Base-by-base conservation (phyloP, 1,140 invertebrate species). In the Proctacanthus coquilletti region DNA sequence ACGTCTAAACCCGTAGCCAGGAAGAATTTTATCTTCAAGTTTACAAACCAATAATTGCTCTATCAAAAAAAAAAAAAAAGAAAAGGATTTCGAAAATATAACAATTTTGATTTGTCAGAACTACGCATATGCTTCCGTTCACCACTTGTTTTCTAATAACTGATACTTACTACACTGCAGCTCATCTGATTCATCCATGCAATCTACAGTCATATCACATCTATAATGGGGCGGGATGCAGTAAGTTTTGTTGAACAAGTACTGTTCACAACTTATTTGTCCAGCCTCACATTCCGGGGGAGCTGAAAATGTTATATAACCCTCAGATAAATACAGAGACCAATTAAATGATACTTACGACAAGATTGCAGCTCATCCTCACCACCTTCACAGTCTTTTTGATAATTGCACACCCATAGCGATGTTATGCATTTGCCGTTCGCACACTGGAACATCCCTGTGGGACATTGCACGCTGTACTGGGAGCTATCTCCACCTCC, bases 131-230 rank as follows among this genome's bases (percentile, higher is more conserved):
- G n/a, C n/a, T n/a, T n/a, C n/a, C n/a, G n/a, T n/a, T n/a, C n/a
- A n/a, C n/a, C n/a, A n/a, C n/a, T n/a, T n/a, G n/a, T n/a, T n/a
- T n/a, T n/a, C n/a, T n/a, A n/a, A 20, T 31, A 31, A 36, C 10
- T 21, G 32, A 49, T 61, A 87, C 85, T 91, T 66, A 94, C 88
- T 80, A 68, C 91, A 94, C 56, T 86, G 81, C 13, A 78, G 77
- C 65, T 94, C 87, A 60, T 95, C 92, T 9, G 84, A 85, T 39
- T 87, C 88, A 57, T 95, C 91, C 25, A 85, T 77, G 63, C 92
- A 96, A 66, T 96, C 91, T 0, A 87, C 78, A 29, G 78, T 78
- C 71, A 84, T 87, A 65, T 96, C 91, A 64, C 92, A 95, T 51
- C 80, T 71, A 62, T 86, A 76, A 63, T 93, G 79, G 35, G 77